phyloP scores from a whole-genome alignment of 2,113 vertebrate genomes.

The Nibea coibor region DNA sequence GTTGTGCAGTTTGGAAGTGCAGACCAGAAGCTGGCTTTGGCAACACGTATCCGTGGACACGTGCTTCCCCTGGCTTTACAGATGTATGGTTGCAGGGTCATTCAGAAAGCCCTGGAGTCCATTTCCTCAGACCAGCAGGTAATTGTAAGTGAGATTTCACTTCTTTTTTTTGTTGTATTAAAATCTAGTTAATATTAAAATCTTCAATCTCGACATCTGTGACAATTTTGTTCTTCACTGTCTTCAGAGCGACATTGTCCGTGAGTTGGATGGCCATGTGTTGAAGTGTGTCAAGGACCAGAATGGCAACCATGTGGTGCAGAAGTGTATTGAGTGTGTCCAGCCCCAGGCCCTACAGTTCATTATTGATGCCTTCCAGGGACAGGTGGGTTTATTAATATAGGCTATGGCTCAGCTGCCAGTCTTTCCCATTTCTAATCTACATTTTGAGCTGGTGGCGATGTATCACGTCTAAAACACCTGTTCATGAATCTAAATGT shows the following conservation, averaged over 20 bases:
- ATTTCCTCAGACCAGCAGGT: slow-evolving; percentile 99
- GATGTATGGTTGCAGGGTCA: slow-evolving; percentile 98
- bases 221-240: neutral
- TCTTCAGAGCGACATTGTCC: slow-evolving; percentile 93
- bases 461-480: neutral
- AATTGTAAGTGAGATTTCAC: slow-evolving; percentile 91
- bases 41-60: slow-evolving; percentile 94
- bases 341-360: slow-evolving; percentile 96
- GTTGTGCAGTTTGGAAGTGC: slow-evolving; percentile 92
- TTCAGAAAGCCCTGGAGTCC: slow-evolving; percentile 97
- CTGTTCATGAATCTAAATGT: neutral
- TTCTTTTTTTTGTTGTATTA: slow-evolving; percentile 17
- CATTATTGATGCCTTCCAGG: slow-evolving; percentile 97
- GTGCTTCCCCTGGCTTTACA: slow-evolving; percentile 94
- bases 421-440: neutral
- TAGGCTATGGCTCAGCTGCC: neutral
- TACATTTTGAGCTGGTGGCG: neutral
- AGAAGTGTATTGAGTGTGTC: slow-evolving; percentile 97
- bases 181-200: neutral
- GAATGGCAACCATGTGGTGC: slow-evolving; percentile 98
- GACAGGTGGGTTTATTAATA: slow-evolving; percentile 85
- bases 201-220: neutral
- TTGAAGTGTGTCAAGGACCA: slow-evolving; percentile 98
- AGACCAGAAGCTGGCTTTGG: slow-evolving; percentile 95
- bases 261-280: slow-evolving; percentile 95